Evolutionary conservation across 2,888 invertebrate genomes (phyloP), one percentile per base, ranked within the genome.

Genomic region (Itoplectis maculator): DNA sequence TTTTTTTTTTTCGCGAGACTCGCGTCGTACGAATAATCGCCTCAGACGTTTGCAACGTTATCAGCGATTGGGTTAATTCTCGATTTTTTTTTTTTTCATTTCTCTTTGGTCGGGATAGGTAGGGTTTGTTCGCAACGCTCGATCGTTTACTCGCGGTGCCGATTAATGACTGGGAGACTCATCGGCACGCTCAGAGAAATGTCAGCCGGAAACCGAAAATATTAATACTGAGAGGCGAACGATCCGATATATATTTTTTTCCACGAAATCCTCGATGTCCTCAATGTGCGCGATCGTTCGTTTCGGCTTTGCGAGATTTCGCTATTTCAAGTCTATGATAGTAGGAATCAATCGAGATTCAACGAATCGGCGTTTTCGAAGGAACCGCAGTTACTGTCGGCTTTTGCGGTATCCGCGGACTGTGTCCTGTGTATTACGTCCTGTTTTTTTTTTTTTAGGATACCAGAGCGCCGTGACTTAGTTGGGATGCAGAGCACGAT

Each of bases 311-410:
- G 13, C 8, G 15, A 15, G 20, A 15, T 37, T 37, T 13, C 9
- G 11, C 11, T 51, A 18, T 42, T 54, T 20, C 68, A 63, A 61
- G 9, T 74, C 63, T 74, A 69, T 63, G 61, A 29, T 75, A 69
- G 61, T 80, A 80, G 74, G 79, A 80, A 75, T 75, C 42, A 18
- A 42, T 63, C 40, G 54, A 29, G 63, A 40, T 15, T 54, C n/a
- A 51, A 69, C 40, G 69, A 23, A 69, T 51, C 20, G 35, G 59
- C 59, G 15, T 37, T 37, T 15, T 35, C 37, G 37, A 59, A 59
- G 59, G 20, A 11, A 42, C 18, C 51, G 51, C 15, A 29, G 29
- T 49, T 18, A 23, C 47, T 15, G 7, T 56, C 11, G 35, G 56
- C 56, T 13, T 35, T 59, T 9, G 15, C 63, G 63, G 18, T 63